phyloP scores from a whole-genome alignment of 1,140 invertebrate species.

The Tribolium castaneum region DNA sequence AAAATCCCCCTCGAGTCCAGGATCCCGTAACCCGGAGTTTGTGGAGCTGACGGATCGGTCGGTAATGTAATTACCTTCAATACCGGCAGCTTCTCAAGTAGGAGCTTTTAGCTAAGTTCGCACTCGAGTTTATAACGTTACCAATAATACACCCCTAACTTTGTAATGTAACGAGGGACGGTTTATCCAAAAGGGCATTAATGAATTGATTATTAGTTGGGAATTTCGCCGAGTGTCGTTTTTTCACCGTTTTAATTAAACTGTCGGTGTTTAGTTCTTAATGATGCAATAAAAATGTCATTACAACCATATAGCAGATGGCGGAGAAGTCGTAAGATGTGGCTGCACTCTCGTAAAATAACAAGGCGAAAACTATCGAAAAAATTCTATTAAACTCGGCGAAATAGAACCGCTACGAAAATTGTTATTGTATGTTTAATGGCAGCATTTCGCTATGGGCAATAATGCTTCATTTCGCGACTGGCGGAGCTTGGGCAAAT shows the following conservation, averaged over 20 bases:
- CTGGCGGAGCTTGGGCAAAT: constrained; percentile 29
- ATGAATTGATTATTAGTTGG: constrained; percentile 37
- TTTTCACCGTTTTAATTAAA: constrained; percentile 17
- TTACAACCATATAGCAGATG: constrained; percentile 17
- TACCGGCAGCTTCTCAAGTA: constrained; percentile 52
- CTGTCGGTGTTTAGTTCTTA: constrained; percentile 29
- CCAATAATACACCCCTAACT: constrained; percentile 56
- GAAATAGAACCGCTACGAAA: background rate
- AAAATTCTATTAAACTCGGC: too few relatives aligned
- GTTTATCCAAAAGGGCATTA: constrained; percentile 43
- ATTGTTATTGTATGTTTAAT: background rate
- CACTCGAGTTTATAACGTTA: constrained; percentile 58
- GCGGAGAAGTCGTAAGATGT: background rate
- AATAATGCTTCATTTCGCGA: constrained; percentile 15
- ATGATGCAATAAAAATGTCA: constrained; percentile 26
- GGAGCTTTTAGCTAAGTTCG: constrained; percentile 59
- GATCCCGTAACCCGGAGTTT: constrained; percentile 41
- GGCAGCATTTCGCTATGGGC: background rate
- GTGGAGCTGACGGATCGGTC: constrained; percentile 49
- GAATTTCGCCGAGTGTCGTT: background rate
- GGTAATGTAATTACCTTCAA: constrained; percentile 57
- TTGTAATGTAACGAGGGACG: constrained; percentile 49
- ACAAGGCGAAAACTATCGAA: background rate
- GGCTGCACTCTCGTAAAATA: too few relatives aligned
- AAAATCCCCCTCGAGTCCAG: constrained; percentile 36